phyloP scores from a whole-genome alignment of 1,140 invertebrate genomes.

The Tetragonula clypearis region DNA sequence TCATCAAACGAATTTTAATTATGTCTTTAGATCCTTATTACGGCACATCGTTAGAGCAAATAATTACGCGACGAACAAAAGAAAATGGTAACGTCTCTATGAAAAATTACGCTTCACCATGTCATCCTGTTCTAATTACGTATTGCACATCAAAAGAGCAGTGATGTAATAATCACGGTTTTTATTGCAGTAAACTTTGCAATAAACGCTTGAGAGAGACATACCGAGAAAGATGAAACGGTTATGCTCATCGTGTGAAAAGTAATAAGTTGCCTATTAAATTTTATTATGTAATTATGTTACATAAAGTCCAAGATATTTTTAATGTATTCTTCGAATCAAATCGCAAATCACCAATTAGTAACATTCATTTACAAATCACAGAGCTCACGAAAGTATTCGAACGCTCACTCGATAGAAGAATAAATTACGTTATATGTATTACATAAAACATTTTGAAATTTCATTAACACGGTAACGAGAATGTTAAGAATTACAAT shows the following conservation, averaged over 20 bases:
- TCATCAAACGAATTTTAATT: neutral
- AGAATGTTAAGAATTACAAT: no score
- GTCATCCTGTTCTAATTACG: neutral
- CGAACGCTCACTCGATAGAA: no score
- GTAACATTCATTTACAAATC: no score
- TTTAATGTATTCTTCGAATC: no score
- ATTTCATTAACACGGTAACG: no score
- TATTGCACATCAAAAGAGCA: neutral
- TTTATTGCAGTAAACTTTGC: no score
- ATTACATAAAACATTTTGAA: no score
- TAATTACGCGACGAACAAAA: neutral
- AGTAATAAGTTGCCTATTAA: neutral
- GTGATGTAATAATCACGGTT: neutral
- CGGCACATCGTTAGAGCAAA: neutral
- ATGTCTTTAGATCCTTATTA: neutral
- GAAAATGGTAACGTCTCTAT: no score
- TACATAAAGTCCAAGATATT: neutral
- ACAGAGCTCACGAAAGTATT: no score
- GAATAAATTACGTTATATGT: no score
- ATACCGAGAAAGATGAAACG: no score
- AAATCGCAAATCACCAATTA: no score
- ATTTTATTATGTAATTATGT: neutral
- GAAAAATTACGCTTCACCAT: neutral
- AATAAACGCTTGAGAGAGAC: neutral
- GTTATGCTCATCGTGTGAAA: neutral